These are phyloP conservation scores for Corythornis madagascariensis DNA, from an alignment of 2,113 vertebrate genomes.

Conservation along the genomic window DNA sequence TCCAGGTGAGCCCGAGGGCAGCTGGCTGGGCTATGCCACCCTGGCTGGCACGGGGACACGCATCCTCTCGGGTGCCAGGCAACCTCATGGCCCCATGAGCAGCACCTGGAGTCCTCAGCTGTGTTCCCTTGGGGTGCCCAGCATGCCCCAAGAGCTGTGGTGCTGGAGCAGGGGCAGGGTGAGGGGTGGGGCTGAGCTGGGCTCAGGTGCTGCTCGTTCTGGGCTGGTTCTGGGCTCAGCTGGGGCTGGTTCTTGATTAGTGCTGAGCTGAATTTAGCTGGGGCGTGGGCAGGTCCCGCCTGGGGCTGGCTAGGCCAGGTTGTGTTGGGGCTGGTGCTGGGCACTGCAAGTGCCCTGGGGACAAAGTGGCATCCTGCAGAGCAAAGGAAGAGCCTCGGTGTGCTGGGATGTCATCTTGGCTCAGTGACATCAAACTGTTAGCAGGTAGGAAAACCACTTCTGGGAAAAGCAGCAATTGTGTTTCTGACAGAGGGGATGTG, in stretches of 20 bases:
- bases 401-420: too few species aligned
- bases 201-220: neutral
- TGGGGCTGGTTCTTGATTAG: neutral
- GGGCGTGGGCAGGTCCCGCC: too few species aligned
- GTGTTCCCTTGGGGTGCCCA: neutral
- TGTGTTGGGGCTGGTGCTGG: too few species aligned
- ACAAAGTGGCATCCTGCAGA: too few species aligned
- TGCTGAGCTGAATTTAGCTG: neutral
- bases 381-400: too few species aligned
- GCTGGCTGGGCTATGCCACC: neutral
- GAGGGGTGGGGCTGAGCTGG: neutral
- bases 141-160: neutral
- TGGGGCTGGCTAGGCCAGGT: too few species aligned
- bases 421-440: too few species aligned
- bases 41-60: neutral
- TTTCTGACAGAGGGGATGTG: too few species aligned
- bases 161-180: neutral
- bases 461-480: too few species aligned
- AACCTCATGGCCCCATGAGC: neutral
- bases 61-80: neutral
- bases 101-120: neutral
- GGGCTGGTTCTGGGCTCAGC: neutral
- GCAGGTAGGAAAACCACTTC: too few species aligned
- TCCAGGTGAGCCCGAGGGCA: neutral
- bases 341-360: too few species aligned